phyloP scores from a whole-genome alignment of 2,113 vertebrate genomes.

The Lichenostomus cassidix region DNA sequence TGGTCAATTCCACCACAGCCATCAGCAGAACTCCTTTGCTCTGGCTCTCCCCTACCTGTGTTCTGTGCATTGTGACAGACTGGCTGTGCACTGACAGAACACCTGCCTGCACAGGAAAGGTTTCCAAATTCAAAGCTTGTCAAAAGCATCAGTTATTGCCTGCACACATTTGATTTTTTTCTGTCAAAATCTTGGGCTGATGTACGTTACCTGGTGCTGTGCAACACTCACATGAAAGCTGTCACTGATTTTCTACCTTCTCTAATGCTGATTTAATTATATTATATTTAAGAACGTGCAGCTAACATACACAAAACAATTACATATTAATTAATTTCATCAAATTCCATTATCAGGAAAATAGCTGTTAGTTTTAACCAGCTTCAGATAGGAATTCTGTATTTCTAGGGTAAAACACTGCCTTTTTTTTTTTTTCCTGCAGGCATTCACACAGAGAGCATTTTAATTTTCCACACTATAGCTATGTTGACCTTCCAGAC shows the following conservation, averaged over 20 bases:
- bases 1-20: neutral
- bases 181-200: neutral
- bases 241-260: neutral
- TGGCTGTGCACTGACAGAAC: neutral
- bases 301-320: neutral
- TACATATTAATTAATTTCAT: conserved; percentile 34
- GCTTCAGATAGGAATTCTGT: conserved; percentile 22
- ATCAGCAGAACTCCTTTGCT: neutral
- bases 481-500: conserved; percentile 75
- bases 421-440: neutral
- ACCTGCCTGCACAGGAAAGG: neutral
- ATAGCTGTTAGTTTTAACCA: conserved; percentile 27
- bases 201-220: neutral
- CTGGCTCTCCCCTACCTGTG: neutral
- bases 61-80: neutral
- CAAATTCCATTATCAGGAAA: conserved; percentile 6
- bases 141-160: neutral
- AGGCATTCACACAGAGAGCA: conserved; percentile 60
- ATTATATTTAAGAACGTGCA: neutral
- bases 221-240: neutral
- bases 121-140: neutral
- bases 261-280: conserved; percentile 53
- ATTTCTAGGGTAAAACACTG: conserved; percentile 39
- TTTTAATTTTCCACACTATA: conserved; percentile 79
- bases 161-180: neutral